A percentile compares a stretch with the other conserved stretches of the same genome.
These are phyloP conservation scores for Beris chalybata DNA, from an alignment of 2,888 invertebrate species.

Conservation along the genomic window DNA sequence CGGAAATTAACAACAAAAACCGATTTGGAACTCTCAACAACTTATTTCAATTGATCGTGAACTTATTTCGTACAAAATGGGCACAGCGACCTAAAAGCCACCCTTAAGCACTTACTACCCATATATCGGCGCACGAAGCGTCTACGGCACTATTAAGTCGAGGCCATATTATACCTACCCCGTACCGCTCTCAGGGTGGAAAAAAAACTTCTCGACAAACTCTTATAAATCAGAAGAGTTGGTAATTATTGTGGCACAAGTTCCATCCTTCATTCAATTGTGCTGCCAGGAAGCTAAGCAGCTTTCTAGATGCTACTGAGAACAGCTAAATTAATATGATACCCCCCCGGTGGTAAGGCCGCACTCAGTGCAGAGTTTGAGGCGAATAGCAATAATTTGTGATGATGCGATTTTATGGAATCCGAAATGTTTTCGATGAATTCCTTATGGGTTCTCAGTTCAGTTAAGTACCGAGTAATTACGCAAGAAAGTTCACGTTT, in stretches of 20 bases:
- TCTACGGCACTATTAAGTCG: too few species aligned
- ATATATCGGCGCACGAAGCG: too few species aligned
- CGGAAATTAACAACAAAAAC: conserved; percentile 32
- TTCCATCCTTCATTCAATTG: conserved; percentile 32
- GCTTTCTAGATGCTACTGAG: conserved; percentile 18
- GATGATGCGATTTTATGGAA: conserved; percentile 20
- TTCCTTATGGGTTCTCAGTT: background rate
- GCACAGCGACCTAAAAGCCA: background rate
- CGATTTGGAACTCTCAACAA: conserved; percentile 32
- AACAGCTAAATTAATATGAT: conserved; percentile 29
- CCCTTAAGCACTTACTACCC: too few species aligned
- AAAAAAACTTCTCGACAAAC: conserved; percentile 23
- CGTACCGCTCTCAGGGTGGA: too few species aligned
- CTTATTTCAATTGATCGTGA: conserved; percentile 29
- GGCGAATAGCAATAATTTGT: background rate
- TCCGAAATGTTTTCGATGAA: conserved; percentile 12
- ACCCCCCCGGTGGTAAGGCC: too few species aligned
- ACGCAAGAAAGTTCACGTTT: conserved; percentile 29
- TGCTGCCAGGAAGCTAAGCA: conserved; percentile 16
- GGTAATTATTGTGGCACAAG: conserved; percentile 32
- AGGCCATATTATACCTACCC: too few species aligned
- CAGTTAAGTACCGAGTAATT: conserved; percentile 23
- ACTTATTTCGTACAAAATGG: conserved; percentile 24
- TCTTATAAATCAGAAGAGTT: conserved; percentile 32
- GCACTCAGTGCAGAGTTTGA: conserved; percentile 11